Conservation (phyloP, 2,113 vertebrate genomes). For the Cyanistes caeruleus region DNA sequence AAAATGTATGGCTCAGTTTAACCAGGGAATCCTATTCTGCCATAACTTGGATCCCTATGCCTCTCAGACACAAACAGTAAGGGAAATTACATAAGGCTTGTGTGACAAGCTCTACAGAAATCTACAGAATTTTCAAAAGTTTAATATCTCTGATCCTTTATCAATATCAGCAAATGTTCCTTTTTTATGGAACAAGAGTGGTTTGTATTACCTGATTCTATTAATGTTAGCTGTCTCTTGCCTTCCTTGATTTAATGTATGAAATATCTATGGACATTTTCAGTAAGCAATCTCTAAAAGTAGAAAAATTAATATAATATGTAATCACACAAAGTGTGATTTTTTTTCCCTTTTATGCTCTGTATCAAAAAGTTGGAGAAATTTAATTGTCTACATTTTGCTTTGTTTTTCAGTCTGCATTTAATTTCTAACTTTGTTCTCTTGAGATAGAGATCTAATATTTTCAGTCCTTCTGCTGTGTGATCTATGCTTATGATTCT, state of each 20-base stretch:
- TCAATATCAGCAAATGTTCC: neutral
- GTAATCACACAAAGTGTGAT: neutral
- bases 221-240: neutral
- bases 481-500: neutral
- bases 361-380: neutral
- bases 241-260: neutral
- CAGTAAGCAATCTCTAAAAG: neutral
- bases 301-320: neutral
- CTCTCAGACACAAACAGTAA: neutral
- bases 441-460: neutral
- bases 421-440: neutral
- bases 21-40: neutral
- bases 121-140: neutral
- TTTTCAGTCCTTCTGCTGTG: neutral
- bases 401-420: neutral
- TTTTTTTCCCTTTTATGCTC: neutral
- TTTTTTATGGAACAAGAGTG: neutral
- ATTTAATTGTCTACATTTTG: neutral
- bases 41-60: neutral
- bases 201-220: neutral
- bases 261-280: neutral
- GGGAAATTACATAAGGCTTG: neutral
- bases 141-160: neutral
- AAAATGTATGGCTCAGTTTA: neutral
- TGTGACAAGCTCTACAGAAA: neutral